Evolutionary conservation across 1,140 invertebrate species (phyloP).

Genomic region (Meloidogyne hapla): DNA sequence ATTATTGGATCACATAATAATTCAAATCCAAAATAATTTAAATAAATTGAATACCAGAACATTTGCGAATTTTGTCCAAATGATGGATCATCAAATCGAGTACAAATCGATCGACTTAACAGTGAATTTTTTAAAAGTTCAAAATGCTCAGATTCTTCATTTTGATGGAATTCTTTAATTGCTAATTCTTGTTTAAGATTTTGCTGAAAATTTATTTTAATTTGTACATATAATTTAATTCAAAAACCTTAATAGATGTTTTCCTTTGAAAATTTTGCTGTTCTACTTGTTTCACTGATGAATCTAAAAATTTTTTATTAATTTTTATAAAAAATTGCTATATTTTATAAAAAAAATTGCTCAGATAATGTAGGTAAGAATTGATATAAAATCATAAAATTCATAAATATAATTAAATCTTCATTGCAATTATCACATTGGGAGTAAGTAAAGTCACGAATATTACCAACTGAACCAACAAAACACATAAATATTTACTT

Average conservation of each 20-base stretch:
- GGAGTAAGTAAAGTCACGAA: not conserved
- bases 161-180: no score
- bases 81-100: constrained; percentile 1
- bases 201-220: no score
- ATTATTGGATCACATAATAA: not conserved
- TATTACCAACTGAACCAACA: not conserved
- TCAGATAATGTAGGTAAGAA: constrained; percentile 34
- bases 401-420: not conserved
- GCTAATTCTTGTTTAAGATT: no score
- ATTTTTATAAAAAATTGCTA: no score
- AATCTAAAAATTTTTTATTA: no score
- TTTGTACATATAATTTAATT: no score
- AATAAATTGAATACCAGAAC: constrained; percentile 21
- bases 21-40: constrained; percentile 14
- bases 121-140: no score
- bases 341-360: constrained; percentile 15
- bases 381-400: constrained; percentile 7
- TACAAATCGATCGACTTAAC: not conserved
- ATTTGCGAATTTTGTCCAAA: not conserved
- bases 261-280: no score
- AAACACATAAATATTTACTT: not conserved
- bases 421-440: constrained; percentile 9
- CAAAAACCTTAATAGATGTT: no score
- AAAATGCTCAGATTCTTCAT: no score
- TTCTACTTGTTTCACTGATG: no score